These are phyloP conservation scores for Molossus molossus DNA, from an alignment of 2,797 vertebrate genomes.

Conservation along the genomic window DNA sequence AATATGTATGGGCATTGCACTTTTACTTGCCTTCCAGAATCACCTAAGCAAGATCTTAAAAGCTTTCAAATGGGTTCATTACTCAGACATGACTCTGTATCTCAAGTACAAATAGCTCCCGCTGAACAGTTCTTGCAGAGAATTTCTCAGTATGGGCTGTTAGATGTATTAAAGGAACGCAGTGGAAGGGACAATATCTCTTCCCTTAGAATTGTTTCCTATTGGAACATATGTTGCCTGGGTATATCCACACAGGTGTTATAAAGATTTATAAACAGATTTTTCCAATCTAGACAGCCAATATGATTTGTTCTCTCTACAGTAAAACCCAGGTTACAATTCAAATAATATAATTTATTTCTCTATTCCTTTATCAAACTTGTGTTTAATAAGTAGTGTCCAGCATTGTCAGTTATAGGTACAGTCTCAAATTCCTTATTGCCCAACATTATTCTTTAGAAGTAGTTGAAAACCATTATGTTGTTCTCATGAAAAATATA, in stretches of 20 bases:
- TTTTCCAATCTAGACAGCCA: not conserved
- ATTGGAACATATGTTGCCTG: not conserved
- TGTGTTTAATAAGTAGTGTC: not conserved
- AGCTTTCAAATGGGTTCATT: not conserved
- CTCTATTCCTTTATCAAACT: conserved; percentile 6
- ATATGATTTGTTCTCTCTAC: conserved; percentile 42
- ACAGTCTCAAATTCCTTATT: not conserved
- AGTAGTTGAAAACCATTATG: not conserved
- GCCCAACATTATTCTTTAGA: conserved; percentile 8
- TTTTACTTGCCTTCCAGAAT: conserved; percentile 4
- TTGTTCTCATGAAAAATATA: not conserved
- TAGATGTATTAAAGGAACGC: not conserved
- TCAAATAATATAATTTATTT: conserved; percentile 47
- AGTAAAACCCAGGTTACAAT: not conserved
- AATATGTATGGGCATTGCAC: not conserved
- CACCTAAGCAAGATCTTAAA: conserved; percentile 20
- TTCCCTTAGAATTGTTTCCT: conserved; percentile 8
- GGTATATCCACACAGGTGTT: not conserved
- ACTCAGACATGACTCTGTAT: not conserved
- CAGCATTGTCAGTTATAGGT: not conserved
- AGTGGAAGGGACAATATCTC: not conserved
- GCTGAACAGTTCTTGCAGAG: not conserved
- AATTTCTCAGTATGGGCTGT: not conserved
- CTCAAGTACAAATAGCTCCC: not conserved
- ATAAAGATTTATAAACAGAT: not conserved